Base-by-base conservation (phyloP, 2,888 invertebrate species). In the Dyspetes luteomarginatus region DNA sequence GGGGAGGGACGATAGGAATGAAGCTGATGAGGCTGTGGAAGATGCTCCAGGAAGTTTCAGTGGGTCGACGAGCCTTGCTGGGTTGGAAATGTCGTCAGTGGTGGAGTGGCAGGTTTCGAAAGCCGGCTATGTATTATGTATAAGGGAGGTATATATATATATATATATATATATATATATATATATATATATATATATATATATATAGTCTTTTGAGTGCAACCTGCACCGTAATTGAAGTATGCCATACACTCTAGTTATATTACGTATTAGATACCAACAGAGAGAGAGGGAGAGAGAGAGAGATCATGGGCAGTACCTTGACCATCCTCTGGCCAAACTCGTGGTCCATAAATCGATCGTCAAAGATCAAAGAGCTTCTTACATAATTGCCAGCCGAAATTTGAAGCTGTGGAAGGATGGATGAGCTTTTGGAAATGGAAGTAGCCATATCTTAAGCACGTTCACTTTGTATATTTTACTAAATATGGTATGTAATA, bases 331-430 rank as follows among this genome's bases (percentile, higher is more conserved):
- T 65, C 3, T 28, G 52, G 5, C 9, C 26, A 67, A 58, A 43
- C 30, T 58, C 36, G 58, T 36, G 60, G 48, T 24, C 52, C 56
- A 19, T 48, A 45, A 71, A 79, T 79, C 58, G 69, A 75, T 75
- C 12, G 56, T 50, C 58, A 43, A 65, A 75, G 69, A 79, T 79
- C 75, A 79, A 79, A 75, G 75, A 58, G 55, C 50, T 28, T 48
- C 60, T 68, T 43, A 58, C 45, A 58, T 78, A 71, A 75, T 75
- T 58, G 69, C 56, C 19, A 64, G 68, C 50, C 55, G 24, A 17
- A 24, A 36, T 41, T 65, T 24, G 26, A 26, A 74, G 41, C 48
- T 19, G 36, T 43, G 45, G 43, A 62, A 45, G 17, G 58, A 7
- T 41, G 7, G 45, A 62, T 62, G 12, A 17, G 24, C 15, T 43